phyloP scores from a whole-genome alignment of 2,113 vertebrate species.

The Chionis minor region DNA sequence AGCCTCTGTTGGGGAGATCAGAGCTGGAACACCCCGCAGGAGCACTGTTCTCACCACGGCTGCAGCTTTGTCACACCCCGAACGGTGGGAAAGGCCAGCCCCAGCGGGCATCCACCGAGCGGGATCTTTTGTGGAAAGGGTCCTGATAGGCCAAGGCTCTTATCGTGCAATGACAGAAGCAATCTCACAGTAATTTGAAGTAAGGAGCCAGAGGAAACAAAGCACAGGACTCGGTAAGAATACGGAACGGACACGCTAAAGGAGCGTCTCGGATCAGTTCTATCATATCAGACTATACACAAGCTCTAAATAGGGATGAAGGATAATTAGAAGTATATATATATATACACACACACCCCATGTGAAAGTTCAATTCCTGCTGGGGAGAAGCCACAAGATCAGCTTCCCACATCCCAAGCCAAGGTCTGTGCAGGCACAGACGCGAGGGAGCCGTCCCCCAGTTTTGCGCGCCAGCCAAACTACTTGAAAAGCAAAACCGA shows the following conservation, averaged over 20 bases:
- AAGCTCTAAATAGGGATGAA: background rate
- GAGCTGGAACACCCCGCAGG: background rate
- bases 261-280: background rate
- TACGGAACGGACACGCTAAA: background rate
- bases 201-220: background rate
- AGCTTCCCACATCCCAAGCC: background rate
- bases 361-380: background rate
- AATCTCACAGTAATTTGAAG: background rate
- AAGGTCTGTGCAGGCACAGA: background rate
- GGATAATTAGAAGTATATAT: background rate
- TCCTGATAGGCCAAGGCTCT: background rate
- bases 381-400: background rate
- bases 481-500: background rate
- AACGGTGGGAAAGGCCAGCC: accelerated
- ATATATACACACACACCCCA: too few relatives aligned
- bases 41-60: accelerated
- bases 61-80: background rate
- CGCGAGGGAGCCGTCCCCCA: accelerated
- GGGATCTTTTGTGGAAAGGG: background rate
- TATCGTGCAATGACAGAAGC: background rate
- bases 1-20: accelerated
- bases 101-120: accelerated
- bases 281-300: accelerated
- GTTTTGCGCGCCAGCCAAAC: background rate
- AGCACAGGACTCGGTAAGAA: background rate